Evolutionary conservation across 2,888 invertebrate species (phyloP), one percentile per base, ranked within the genome.

Genomic region (Napeogenes sylphis): DNA sequence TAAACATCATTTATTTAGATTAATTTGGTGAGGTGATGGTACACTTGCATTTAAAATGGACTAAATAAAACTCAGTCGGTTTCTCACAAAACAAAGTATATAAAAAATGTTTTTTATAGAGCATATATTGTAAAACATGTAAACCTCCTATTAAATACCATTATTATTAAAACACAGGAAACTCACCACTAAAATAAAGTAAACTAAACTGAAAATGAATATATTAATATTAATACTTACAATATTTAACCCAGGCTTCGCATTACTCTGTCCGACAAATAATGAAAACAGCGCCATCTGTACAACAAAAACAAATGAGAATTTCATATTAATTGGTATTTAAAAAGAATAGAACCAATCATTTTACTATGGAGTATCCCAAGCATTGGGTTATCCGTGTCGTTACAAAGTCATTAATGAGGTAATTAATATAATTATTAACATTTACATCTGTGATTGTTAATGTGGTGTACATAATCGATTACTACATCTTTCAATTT

Each of bases 241-340:
- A 45, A 74, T 61, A 38, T 74, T 72, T n/a, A 75, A 66, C 62
- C 76, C 77, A n/a, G 77, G 79, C 0, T 68, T 72, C 0, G 75
- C 78, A n/a, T 66, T 70, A 5, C 68, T 67, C 10, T 69, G 66
- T 3, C 72, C 71, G 59, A 75, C 42, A 51, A 76, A 65, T 5
- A 77, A 53, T 3, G 73, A 71, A 38, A 79, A 38, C 42, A 76
- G 65, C 10, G 72, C 71, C 65, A 78, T 61, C 30, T 78, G 59
- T 61, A 78, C 59, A 30, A 74, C 63, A 10, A 78, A 65, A 4
- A 77, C 14, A 54, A 63, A 65, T 35, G 75, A 72, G 56, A 81
- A 62, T 64, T 79, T 80, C 81, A 79, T 80, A 51, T 51, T 51
- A 30, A 12, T 51, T 30, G 21, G 2, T n/a, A 14, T 47, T 21